Percentiles rank a stretch among this genome's conserved stretches.
phyloP scores from a whole-genome alignment of 2,888 invertebrate species.

The Polymixis lichenea region DNA sequence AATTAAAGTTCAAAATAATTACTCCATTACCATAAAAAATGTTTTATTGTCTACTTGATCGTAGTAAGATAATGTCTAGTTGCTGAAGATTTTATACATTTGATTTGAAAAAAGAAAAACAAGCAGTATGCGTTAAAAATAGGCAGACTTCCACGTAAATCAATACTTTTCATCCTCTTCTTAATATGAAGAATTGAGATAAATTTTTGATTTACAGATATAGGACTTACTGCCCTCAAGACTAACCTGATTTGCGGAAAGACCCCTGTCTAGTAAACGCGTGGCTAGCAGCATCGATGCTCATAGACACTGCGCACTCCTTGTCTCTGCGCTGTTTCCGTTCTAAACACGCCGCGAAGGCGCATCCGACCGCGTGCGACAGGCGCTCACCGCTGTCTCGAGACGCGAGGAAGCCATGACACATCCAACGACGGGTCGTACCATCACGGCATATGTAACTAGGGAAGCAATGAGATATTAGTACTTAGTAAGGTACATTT shows the following conservation, averaged over 20 bases:
- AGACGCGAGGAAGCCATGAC: slow-evolving; percentile 99
- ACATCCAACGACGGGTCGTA: slow-evolving; percentile 99
- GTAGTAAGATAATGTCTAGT: neutral
- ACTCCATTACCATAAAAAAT: neutral
- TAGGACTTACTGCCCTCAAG: neutral
- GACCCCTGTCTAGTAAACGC: slow-evolving; percentile 98
- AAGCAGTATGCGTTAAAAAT: neutral
- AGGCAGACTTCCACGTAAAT: neutral
- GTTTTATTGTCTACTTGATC: neutral
- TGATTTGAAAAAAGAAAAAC: neutral
- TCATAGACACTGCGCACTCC: slow-evolving; percentile 98
- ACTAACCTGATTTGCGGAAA: slow-evolving; percentile 93
- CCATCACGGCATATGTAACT: slow-evolving; percentile 99
- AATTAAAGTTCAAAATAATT: neutral
- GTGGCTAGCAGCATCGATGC: slow-evolving; percentile 96
- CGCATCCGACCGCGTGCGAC: slow-evolving; percentile 99
- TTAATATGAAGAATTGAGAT: neutral
- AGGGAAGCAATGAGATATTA: slow-evolving; percentile 53
- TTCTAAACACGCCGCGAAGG: slow-evolving; percentile 99
- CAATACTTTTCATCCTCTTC: neutral
- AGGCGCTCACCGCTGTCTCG: slow-evolving; percentile 99
- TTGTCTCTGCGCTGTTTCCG: slow-evolving; percentile 99
- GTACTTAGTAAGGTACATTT: neutral
- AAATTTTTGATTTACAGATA: neutral
- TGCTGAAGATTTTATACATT: neutral